Evolutionary conservation across 2,113 vertebrate genomes (phyloP).

Genomic region (Poeciliopsis prolifica): DNA sequence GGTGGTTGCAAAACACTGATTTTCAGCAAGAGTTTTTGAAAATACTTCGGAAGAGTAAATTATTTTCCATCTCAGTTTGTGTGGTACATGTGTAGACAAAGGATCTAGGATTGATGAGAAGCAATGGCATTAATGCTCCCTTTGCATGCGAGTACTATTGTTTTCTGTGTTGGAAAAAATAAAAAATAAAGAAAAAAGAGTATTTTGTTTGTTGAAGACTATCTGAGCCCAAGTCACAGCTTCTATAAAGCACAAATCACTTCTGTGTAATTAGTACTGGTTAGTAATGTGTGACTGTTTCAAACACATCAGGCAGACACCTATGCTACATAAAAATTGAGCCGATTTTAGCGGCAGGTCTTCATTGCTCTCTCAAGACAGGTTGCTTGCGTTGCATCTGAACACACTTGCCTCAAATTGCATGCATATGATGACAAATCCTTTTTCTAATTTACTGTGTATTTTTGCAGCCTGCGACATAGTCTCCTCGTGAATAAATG

Average conservation of each 20-base stretch:
- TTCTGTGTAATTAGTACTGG: slow-evolving; percentile 36
- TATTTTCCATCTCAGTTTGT: too few species aligned
- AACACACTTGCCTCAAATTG: slow-evolving; percentile 61
- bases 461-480: slow-evolving; percentile 53
- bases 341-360: slow-evolving; percentile 28
- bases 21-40: too few species aligned
- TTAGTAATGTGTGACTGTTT: slow-evolving; percentile 18
- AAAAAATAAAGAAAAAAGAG: too few species aligned
- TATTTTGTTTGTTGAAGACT: background rate
- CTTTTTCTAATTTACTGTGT: slow-evolving; percentile 65
- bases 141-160: too few species aligned
- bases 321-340: slow-evolving; percentile 42
- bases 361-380: slow-evolving; percentile 74
- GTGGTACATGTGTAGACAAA: too few species aligned
- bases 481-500: slow-evolving; percentile 70
- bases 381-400: slow-evolving; percentile 70
- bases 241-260: slow-evolving; percentile 32
- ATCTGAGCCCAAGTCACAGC: slow-evolving; percentile 4
- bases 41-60: too few species aligned
- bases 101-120: too few species aligned
- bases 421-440: slow-evolving; percentile 72
- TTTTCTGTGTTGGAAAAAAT: too few species aligned
- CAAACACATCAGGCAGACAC: slow-evolving; percentile 25
- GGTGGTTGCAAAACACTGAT: too few species aligned
- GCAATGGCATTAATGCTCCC: too few species aligned